Evolutionary conservation across 2,888 invertebrate species (phyloP).

Genomic region (Cantharis rufa): DNA sequence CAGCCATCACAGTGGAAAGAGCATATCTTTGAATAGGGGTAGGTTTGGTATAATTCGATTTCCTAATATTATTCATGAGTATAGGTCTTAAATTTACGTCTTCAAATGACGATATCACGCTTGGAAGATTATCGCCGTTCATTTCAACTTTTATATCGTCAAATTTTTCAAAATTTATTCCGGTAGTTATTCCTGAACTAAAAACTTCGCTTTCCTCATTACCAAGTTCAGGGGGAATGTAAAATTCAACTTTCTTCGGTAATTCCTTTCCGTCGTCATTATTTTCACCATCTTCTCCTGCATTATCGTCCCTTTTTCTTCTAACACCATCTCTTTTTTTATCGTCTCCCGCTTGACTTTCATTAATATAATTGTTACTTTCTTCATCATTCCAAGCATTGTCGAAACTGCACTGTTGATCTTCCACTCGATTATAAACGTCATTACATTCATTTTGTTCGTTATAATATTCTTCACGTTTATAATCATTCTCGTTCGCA

Average conservation of each 20-base stretch:
- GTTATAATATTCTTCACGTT: no score
- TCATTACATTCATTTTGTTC: no score
- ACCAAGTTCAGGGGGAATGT: conserved; percentile 75
- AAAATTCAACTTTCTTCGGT: conserved; percentile 61
- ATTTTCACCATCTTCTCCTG: conserved; percentile 27
- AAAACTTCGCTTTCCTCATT: conserved; percentile 74
- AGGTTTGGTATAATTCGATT: conserved; percentile 80
- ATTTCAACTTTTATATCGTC: conserved; percentile 88
- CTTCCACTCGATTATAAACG: no score
- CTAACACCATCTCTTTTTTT: conserved; percentile 21
- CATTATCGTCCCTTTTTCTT: conserved; percentile 10
- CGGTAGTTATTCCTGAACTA: conserved; percentile 70
- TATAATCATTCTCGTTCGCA: no score
- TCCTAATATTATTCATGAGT: conserved; percentile 76
- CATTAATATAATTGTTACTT: not conserved
- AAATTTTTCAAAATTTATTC: conserved; percentile 92
- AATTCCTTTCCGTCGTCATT: conserved; percentile 16
- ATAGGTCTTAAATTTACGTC: conserved; percentile 69
- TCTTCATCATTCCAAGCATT: not conserved
- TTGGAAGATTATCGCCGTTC: conserved; percentile 71
- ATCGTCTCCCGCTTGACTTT: not conserved
- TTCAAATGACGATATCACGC: conserved; percentile 70
- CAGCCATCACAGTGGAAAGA: conserved; percentile 78
- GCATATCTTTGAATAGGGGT: conserved; percentile 95
- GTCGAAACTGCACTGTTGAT: no score